Percentiles rank a stretch among this genome's conserved stretches.
These are phyloP conservation scores for Staurois parvus DNA, from an alignment of 2,797 vertebrate genomes.

Conservation along the genomic window DNA sequence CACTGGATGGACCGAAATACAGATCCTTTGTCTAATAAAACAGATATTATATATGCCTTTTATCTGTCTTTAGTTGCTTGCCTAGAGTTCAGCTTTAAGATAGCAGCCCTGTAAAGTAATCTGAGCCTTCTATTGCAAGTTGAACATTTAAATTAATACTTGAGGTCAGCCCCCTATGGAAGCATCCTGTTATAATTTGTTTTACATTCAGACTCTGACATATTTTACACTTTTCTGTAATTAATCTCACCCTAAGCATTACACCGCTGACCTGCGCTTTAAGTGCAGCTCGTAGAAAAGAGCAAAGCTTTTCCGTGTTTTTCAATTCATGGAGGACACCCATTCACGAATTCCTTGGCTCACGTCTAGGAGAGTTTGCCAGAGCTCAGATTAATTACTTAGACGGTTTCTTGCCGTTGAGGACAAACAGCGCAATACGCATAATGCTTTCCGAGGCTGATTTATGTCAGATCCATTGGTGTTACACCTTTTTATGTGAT, in stretches of 20 bases:
- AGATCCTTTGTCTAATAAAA: too few relatives aligned
- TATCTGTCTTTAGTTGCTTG: too few relatives aligned
- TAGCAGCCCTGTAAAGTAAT: too few relatives aligned
- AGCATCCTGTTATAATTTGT: slow-evolving; percentile 18
- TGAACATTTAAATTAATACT: neutral
- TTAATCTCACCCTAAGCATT: slow-evolving; percentile 31
- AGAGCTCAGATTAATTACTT: slow-evolving; percentile 20
- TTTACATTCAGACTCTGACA: slow-evolving; percentile 14
- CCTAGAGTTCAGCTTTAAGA: too few relatives aligned
- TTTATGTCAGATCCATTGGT: slow-evolving; percentile 13
- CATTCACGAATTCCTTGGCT: slow-evolving; percentile 8
- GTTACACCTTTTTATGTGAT: slow-evolving; percentile 23
- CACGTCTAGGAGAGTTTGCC: neutral
- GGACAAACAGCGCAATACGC: neutral
- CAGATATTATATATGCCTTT: too few relatives aligned
- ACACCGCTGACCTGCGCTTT: slow-evolving; percentile 8
- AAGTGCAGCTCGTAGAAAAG: slow-evolving; percentile 13
- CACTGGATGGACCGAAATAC: too few relatives aligned
- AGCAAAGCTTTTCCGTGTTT: neutral
- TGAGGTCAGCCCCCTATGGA: neutral
- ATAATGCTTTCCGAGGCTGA: neutral
- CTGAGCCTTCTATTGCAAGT: neutral
- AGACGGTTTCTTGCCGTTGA: neutral
- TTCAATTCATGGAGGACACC: slow-evolving; percentile 10
- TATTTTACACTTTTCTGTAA: slow-evolving; percentile 10